Conservation (phyloP, 2,113 vertebrate genomes). For the Alligator sinensis region DNA sequence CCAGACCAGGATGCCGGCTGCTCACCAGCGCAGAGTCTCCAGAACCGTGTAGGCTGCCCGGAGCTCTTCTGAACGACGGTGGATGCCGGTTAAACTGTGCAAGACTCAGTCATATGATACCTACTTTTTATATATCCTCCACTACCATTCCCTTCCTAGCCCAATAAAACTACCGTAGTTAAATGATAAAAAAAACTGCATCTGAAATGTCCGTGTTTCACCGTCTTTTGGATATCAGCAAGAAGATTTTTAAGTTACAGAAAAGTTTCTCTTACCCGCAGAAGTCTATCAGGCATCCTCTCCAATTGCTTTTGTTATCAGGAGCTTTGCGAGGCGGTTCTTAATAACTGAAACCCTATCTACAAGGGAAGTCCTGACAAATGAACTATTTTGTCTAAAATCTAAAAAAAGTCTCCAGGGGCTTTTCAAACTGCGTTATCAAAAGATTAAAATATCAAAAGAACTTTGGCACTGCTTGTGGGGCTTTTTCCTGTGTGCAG, state of each 20-base stretch:
- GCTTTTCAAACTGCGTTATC: constrained; percentile 74
- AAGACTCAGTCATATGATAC: neutral
- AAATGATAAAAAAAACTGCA: neutral
- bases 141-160: neutral
- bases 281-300: constrained; percentile 62
- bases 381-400: constrained; percentile 80
- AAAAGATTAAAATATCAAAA: constrained; percentile 78
- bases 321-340: constrained; percentile 45
- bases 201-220: neutral
- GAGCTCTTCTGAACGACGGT: too few relatives aligned
- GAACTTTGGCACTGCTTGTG: constrained; percentile 72
- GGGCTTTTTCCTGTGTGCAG: neutral
- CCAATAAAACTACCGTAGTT: neutral
- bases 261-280: constrained; percentile 72
- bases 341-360: constrained; percentile 73
- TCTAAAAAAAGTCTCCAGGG: constrained; percentile 76
- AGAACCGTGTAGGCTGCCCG: too few relatives aligned
- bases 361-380: constrained; percentile 78
- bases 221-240: neutral
- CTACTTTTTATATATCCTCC: neutral
- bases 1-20: neutral
- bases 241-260: neutral
- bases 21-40: too few relatives aligned
- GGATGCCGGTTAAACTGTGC: too few relatives aligned
- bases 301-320: constrained; percentile 64